Evolutionary conservation across 2,797 vertebrate genomes (phyloP), one percentile per base, ranked within the genome.

Genomic region (Sandelia bainsii): DNA sequence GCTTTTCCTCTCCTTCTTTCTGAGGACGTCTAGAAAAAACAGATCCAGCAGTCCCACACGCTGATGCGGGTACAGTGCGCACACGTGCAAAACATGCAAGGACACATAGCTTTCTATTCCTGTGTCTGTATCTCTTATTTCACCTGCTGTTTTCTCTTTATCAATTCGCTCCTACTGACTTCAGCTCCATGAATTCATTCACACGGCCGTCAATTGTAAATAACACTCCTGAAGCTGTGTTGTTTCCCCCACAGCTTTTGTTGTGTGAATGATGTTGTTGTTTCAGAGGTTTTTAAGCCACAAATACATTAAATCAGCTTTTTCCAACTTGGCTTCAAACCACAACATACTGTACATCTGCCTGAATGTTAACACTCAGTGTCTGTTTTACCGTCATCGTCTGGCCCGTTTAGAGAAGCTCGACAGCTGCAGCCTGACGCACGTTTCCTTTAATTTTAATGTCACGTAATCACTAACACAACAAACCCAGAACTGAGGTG

Each of bases 31-130:
- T n/a, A 49, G 32, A 59, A 9, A 44, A 2, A 16, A 17, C 39
- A 14, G 1, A 56, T 57, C 60, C 61, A 11, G 64, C 39, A 37
- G 25, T 13, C 39, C 32, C 17, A 48, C 52, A 68, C 12, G 34
- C 39, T n/a, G 42, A 73, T 51, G 32, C 49, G 56, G 39, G 63
- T 60, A 40, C 52, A 51, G 37, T 5, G 27, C 40, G 51, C 62
- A 72, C 46, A 48, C 16, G 23, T 6, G n/a, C 53, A 82, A 13
- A 51, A 75, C 56, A 44, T 51, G 44, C 72, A 80, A 82, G 86
- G 83, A 75, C 82, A 84, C 71, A 86, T 88, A 83, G 48, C 80
- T 84, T 86, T 86, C 82, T 88, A 86, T 86, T 84, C 39, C 72
- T 70, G 83, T 60, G 29, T 62, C 27, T 63, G 4, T 75, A 66